Conservation (phyloP, 64 coral and sea anemone species). For the Stichodactyla mertensii region DNA sequence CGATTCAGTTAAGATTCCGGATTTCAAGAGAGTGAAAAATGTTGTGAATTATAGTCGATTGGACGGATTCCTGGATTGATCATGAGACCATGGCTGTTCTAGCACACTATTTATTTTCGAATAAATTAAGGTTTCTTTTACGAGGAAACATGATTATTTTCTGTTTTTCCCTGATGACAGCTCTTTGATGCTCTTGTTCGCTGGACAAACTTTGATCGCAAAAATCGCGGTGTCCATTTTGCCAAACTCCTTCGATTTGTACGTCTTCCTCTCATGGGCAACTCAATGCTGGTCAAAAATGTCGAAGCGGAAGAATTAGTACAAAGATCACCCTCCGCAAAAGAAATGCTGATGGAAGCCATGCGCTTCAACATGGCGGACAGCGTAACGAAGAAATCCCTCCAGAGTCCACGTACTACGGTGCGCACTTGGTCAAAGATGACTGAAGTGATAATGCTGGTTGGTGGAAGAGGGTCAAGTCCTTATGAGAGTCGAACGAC, state of each 20-base stretch:
- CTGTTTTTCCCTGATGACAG: slow-evolving; percentile 8
- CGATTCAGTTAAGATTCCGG: too few species aligned
- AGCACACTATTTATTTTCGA: too few species aligned
- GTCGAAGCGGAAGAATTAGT: slow-evolving; percentile 59
- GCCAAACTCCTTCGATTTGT: slow-evolving; percentile 69
- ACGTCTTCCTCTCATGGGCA: slow-evolving; percentile 48
- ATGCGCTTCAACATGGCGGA: slow-evolving; percentile 38
- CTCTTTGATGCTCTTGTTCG: slow-evolving; percentile 61
- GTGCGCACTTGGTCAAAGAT: slow-evolving; percentile 56
- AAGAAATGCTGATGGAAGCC: slow-evolving; percentile 79
- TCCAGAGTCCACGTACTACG: slow-evolving; percentile 55
- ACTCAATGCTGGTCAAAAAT: slow-evolving; percentile 22
- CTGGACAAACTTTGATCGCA: slow-evolving; percentile 63
- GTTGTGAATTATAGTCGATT: too few species aligned
- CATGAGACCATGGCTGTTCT: too few species aligned
- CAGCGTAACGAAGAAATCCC: not conserved
- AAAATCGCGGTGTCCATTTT: slow-evolving; percentile 69
- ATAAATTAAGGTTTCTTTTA: too few species aligned
- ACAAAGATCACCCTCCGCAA: slow-evolving; percentile 73
- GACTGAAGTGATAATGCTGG: slow-evolving; percentile 72
- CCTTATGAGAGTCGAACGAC: slow-evolving; percentile 39
- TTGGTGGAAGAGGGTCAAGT: slow-evolving; percentile 56
- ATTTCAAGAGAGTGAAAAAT: too few species aligned
- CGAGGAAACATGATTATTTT: not conserved
- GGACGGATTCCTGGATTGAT: too few species aligned